Percentiles rank a stretch among this genome's conserved stretches.
These are phyloP conservation scores for Sabellastarte sp. DNA, from an alignment of 2,888 invertebrate species.

Conservation along the genomic window DNA sequence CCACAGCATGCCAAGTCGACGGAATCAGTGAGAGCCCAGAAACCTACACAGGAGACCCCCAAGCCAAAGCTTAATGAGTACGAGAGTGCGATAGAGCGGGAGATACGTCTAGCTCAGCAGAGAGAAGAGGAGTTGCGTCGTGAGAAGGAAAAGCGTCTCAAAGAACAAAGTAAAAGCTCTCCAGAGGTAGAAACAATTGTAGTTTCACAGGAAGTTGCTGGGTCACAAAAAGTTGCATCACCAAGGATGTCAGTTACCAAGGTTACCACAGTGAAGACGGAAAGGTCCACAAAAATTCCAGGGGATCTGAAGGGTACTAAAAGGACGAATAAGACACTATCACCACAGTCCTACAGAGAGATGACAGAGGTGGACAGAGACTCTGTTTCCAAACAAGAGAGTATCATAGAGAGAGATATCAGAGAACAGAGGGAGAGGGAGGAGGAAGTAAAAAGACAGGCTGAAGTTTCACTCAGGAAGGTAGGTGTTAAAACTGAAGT, in stretches of 20 bases:
- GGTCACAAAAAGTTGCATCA: neutral
- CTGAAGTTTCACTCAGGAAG: neutral
- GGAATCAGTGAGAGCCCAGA: neutral
- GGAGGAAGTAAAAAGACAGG: neutral
- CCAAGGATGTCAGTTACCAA: neutral
- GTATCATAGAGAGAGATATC: slow-evolving; percentile 23
- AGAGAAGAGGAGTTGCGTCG: slow-evolving; percentile 7
- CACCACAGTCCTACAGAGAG: neutral
- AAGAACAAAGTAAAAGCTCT: too few relatives aligned
- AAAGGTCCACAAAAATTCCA: too few relatives aligned
- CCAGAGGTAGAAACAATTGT: neutral
- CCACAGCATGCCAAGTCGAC: neutral
- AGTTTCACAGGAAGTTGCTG: neutral
- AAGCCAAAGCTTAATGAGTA: neutral
- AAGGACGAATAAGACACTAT: neutral
- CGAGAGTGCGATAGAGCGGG: slow-evolving; percentile 21
- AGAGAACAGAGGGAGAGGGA: slow-evolving; percentile 19
- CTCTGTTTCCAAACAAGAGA: slow-evolving; percentile 11
- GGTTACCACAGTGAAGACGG: neutral
- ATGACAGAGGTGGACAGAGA: slow-evolving; percentile 9
- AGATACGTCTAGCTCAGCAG: slow-evolving; percentile 14
- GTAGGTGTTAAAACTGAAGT: neutral
- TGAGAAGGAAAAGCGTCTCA: neutral
- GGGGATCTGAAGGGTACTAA: too few relatives aligned
- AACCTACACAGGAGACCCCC: neutral